Evolutionary conservation across 2,797 vertebrate genomes (phyloP), one percentile per base, ranked within the genome.

Genomic region (Rachycentron canadum): DNA sequence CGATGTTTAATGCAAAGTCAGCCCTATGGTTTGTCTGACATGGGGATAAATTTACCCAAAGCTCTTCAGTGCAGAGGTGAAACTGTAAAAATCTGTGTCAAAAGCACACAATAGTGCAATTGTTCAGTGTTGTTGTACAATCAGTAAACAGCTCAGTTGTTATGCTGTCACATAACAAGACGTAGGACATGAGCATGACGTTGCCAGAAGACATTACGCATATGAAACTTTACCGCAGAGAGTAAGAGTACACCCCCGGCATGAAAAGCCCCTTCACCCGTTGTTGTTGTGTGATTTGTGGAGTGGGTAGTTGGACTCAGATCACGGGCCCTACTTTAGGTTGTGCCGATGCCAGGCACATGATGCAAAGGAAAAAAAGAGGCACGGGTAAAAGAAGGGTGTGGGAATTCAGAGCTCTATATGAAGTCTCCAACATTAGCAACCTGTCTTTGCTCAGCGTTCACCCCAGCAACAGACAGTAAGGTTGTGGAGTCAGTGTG

Each of bases 321-420:
- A 91, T 93, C 88, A 90, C 82, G 76, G 87, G 84, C 83, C 74
- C 21, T 45, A 81, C 73, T 80, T 47, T 34, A 77, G 69, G 60
- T 85, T 83, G 82, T 34, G 52, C 66, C n/a, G 32, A 79, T 88
- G 89, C 91, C 92, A 92, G 73, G 86, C 69, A 4, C 56, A 87
- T 94, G 92, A 93, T 89, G 92, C 87, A 93, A 88, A 89, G 93
- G 88, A 89, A 93, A 92, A 93, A 92, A 93, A 85, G 65, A 77
- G 78, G 79, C 58, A 11, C 21, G 43, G 84, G 76, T 49, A 86
- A 83, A 69, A 70, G 75, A 83, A 83, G 86, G 88, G 88, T 92
- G 82, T 91, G 88, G 92, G 91, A 94, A 92, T 78, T 85, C 68
- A 36, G 76, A 83, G 70, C 69, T 68, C 60, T 55, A 69, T 83